These are phyloP conservation scores for Marasmarcha lunaedactyla DNA, from an alignment of 2,888 invertebrate species.

Conservation along the genomic window DNA sequence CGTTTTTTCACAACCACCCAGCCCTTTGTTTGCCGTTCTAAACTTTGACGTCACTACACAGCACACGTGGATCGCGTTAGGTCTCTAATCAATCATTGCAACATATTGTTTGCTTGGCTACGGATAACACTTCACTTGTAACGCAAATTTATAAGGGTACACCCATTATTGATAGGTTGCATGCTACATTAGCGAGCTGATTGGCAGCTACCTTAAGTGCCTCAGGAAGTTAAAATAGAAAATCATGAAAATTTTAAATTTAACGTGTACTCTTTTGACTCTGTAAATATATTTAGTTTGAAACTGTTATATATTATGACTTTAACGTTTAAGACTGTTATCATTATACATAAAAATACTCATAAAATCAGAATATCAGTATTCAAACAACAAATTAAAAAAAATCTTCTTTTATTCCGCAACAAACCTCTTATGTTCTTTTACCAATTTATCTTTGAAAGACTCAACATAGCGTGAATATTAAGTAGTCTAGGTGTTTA, in stretches of 20 bases:
- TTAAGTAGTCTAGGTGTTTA: too few species aligned
- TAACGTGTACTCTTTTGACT: neutral
- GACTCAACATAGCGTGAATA: too few species aligned
- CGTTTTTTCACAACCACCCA: too few species aligned
- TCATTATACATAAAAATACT: neutral
- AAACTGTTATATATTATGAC: neutral
- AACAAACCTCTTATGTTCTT: too few species aligned
- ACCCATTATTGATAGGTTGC: conserved; percentile 30
- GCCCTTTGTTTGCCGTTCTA: too few species aligned
- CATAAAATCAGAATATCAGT: neutral
- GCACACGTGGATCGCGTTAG: too few species aligned
- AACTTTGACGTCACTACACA: too few species aligned
- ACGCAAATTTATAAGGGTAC: conserved; percentile 27
- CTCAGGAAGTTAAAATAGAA: too few species aligned
- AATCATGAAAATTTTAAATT: neutral
- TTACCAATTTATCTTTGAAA: too few species aligned
- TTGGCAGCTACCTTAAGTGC: conserved; percentile 19
- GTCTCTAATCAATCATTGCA: conserved; percentile 26
- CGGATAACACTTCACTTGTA: conserved; percentile 23
- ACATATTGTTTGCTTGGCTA: conserved; percentile 27
- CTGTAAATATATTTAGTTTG: neutral
- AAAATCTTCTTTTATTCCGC: too few species aligned
- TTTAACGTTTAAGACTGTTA: neutral
- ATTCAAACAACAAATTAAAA: neutral
- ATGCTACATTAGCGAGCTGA: conserved; percentile 40